Conservation (phyloP, 2,797 vertebrate species). For the Catharus ustulatus region DNA sequence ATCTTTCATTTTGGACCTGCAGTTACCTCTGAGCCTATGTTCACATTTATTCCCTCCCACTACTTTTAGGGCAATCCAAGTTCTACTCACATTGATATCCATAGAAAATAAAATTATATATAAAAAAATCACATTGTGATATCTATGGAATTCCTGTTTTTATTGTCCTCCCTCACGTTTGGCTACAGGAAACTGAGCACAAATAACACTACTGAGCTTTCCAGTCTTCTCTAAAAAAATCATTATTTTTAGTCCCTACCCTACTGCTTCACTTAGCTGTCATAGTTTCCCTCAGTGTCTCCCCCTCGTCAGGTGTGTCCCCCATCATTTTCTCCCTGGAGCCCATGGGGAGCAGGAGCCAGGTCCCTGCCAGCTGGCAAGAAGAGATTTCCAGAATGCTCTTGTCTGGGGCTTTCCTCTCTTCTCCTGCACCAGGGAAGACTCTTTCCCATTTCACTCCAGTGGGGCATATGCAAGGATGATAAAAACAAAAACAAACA, state of each 20-base stretch:
- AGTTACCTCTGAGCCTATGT: background rate
- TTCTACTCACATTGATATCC: background rate
- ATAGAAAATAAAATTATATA: background rate
- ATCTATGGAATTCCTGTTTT: background rate
- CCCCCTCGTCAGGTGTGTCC: background rate
- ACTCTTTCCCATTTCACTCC: background rate
- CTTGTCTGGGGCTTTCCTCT: background rate
- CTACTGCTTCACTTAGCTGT: background rate
- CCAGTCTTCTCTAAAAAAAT: background rate
- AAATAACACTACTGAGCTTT: background rate
- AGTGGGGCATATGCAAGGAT: background rate
- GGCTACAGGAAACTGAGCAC: background rate
- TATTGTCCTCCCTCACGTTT: background rate
- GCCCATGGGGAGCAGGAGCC: background rate
- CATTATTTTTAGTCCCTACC: background rate
- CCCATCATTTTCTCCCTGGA: constrained; percentile 5
- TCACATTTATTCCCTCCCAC: background rate
- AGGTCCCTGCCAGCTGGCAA: constrained; percentile 1
- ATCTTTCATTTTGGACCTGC: background rate
- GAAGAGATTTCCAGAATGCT: background rate
- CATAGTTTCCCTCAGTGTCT: background rate
- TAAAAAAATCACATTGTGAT: background rate
- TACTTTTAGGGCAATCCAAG: background rate
- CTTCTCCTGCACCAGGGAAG: background rate
- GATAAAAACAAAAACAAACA: constrained; percentile 18